Percentiles rank a stretch among this genome's conserved stretches.
Conservation (phyloP, 92 coral and sea anemone species). For the Epizoanthus illoricatus region DNA sequence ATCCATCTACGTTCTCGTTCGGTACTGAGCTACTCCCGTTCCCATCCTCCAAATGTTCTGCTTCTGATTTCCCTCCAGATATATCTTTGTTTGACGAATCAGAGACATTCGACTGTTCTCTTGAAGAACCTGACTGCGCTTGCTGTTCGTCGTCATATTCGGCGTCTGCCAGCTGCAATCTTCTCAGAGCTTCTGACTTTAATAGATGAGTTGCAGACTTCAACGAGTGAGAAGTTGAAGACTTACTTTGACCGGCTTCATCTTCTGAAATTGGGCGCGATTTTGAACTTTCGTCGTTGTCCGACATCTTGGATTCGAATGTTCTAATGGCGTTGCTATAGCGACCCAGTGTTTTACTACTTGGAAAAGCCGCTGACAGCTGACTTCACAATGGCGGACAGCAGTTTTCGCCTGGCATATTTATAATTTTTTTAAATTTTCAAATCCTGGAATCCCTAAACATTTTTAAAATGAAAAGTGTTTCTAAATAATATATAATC, state of each 20-base stretch:
- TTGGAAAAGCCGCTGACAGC: conserved; percentile 32
- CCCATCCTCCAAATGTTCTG: neutral
- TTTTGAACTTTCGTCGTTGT: conserved; percentile 54
- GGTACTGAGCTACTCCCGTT: no score
- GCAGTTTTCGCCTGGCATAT: neutral
- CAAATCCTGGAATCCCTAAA: no score
- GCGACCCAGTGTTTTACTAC: conserved; percentile 43
- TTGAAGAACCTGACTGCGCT: neutral
- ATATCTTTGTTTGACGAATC: conserved; percentile 19
- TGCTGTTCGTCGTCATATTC: conserved; percentile 59
- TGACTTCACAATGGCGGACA: conserved; percentile 16
- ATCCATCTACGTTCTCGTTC: no score
- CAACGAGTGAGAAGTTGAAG: conserved; percentile 48
- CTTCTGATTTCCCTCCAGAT: conserved; percentile 1
- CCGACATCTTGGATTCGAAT: conserved; percentile 89
- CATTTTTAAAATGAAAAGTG: no score
- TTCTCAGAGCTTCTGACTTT: conserved; percentile 91
- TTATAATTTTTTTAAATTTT: no score
- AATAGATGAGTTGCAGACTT: conserved; percentile 77
- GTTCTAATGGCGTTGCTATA: conserved; percentile 65
- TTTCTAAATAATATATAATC: no score
- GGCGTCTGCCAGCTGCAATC: conserved; percentile 74
- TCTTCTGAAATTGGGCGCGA: conserved; percentile 56
- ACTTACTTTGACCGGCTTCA: conserved; percentile 29
- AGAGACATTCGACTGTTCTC: conserved; percentile 33